These are phyloP conservation scores for Botia kubotai DNA, from an alignment of 2,797 vertebrate species.

Conservation along the genomic window DNA sequence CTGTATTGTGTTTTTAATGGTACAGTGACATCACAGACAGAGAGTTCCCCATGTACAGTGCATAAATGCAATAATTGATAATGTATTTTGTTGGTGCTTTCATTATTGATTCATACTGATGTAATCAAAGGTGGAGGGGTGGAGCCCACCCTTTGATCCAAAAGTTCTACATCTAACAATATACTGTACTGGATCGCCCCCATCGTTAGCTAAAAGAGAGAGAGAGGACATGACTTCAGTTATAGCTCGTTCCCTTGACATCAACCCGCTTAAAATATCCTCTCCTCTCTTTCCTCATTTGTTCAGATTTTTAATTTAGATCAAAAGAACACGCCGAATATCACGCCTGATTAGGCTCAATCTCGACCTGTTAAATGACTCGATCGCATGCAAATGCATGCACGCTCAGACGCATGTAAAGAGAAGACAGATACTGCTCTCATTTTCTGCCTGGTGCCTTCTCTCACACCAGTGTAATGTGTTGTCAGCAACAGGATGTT, in stretches of 20 bases:
- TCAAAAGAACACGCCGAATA: constrained; percentile 59
- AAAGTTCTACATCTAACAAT: constrained; percentile 50
- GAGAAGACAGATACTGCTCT: constrained; percentile 54
- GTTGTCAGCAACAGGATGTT: constrained; percentile 31
- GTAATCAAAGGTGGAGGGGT: too few relatives aligned
- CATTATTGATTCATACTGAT: background rate
- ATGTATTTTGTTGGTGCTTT: background rate
- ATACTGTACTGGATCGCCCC: background rate
- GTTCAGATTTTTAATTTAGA: constrained; percentile 62
- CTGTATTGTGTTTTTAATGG: too few relatives aligned
- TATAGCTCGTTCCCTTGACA: constrained; percentile 26
- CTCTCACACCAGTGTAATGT: constrained; percentile 53
- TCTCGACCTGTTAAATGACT: constrained; percentile 59
- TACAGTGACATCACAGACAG: too few relatives aligned
- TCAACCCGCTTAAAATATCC: constrained; percentile 41
- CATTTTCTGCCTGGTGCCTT: constrained; percentile 50
- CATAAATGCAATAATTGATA: background rate
- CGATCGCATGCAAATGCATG: constrained; percentile 50
- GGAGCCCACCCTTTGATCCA: constrained; percentile 42
- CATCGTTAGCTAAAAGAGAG: constrained; percentile 22
- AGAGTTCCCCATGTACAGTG: too few relatives aligned
- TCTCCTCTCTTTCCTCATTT: constrained; percentile 42
- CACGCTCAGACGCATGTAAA: constrained; percentile 35
- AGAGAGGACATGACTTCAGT: background rate
- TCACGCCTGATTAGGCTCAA: constrained; percentile 62